These are phyloP conservation scores for Pollachius pollachius DNA, from an alignment of 2,113 vertebrate species.

Conservation along the genomic window DNA sequence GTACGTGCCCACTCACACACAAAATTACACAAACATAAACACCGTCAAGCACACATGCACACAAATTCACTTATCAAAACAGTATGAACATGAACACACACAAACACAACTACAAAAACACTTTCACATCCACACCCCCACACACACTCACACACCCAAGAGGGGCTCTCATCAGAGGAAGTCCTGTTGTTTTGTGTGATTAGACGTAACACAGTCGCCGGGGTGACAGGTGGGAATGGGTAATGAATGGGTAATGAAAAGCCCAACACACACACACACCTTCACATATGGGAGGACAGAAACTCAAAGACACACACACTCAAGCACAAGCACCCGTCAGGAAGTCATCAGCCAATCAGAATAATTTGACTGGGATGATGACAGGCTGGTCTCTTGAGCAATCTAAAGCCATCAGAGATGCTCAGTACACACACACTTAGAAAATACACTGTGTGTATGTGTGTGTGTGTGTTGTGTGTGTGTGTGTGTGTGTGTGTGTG, in stretches of 20 bases:
- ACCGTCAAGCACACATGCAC: background rate
- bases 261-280: constrained; percentile 32
- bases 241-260: constrained; percentile 55
- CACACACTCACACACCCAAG: constrained; percentile 24
- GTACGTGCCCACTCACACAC: background rate
- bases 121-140: background rate
- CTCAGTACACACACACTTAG: constrained; percentile 20
- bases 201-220: constrained; percentile 61
- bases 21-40: constrained; percentile 6
- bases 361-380: constrained; percentile 78
- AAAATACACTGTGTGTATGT: too few relatives aligned
- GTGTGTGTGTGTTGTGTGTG: too few relatives aligned
- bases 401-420: constrained; percentile 48
- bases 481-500: constrained; percentile 1
- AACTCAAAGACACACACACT: constrained; percentile 20
- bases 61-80: background rate
- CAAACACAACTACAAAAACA: constrained; percentile 12
- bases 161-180: constrained; percentile 62
- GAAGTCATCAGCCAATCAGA: constrained; percentile 79
- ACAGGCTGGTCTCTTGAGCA: constrained; percentile 60
- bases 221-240: constrained; percentile 56
- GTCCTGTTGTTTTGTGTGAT: constrained; percentile 74
- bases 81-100: background rate
- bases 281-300: constrained; percentile 48
- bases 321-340: constrained; percentile 61